Conservation (phyloP, 2,797 vertebrate genomes). For the Rhinoraja longicauda region DNA sequence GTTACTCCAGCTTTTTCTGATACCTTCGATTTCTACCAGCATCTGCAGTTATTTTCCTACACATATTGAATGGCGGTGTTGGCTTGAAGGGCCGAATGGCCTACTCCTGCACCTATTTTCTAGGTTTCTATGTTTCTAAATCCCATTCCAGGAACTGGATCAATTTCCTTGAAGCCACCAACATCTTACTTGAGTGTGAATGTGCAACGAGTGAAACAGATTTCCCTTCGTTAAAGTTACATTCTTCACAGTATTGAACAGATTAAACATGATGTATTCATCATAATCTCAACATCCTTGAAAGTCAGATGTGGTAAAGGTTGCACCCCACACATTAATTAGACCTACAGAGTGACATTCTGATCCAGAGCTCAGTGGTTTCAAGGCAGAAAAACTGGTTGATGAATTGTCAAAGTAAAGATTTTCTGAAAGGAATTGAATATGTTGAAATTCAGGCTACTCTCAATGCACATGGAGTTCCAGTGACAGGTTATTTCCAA, state of each 20-base stretch:
- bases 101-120: no score
- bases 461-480: not conserved
- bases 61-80: no score
- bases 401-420: not conserved
- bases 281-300: not conserved
- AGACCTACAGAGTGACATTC: not conserved
- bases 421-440: conserved; percentile 4
- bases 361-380: not conserved
- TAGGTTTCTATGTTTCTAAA: no score
- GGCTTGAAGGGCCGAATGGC: no score
- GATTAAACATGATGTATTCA: not conserved
- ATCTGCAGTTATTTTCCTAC: no score
- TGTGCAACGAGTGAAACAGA: no score
- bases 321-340: not conserved
- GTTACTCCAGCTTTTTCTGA: no score
- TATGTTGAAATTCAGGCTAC: not conserved
- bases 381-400: not conserved
- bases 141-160: not conserved
- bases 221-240: not conserved
- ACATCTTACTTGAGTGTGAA: not conserved
- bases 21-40: no score
- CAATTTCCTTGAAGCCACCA: not conserved
- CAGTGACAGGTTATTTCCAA: not conserved
- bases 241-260: not conserved
- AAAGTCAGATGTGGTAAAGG: not conserved